Percentiles rank a stretch among this genome's conserved stretches.
Conservation (phyloP, 2,797 vertebrate genomes). For the Leptodactylus fallax region DNA sequence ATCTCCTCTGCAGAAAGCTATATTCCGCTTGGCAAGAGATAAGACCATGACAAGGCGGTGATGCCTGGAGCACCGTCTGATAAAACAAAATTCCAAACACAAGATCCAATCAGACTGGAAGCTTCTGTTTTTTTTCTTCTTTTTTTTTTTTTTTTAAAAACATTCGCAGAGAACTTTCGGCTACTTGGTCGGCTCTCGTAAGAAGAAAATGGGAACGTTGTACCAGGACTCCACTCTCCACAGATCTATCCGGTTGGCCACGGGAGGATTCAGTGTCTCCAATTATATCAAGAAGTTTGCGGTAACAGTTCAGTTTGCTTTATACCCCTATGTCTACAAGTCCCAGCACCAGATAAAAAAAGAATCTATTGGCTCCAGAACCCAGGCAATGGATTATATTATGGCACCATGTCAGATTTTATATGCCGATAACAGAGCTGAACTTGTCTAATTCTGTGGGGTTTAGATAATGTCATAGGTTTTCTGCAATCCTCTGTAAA, state of each 20-base stretch:
- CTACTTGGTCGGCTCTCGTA: constrained; percentile 50
- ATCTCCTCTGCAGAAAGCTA: constrained; percentile 82
- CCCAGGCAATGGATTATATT: not conserved
- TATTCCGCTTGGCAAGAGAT: constrained; percentile 71
- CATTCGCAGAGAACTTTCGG: constrained; percentile 64
- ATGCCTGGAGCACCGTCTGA: constrained; percentile 73
- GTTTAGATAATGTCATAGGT: not conserved
- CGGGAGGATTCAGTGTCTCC: constrained; percentile 79
- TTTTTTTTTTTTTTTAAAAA: not conserved
- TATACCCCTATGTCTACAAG: not conserved
- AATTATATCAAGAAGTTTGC: constrained; percentile 80
- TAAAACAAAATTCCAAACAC: constrained; percentile 75
- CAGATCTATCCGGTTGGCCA: constrained; percentile 73
- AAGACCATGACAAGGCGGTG: constrained; percentile 71
- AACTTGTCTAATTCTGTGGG: not conserved
- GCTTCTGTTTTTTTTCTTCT: constrained; percentile 34
- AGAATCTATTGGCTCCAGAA: not conserved
- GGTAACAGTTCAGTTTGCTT: constrained; percentile 76
- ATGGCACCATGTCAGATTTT: not conserved
- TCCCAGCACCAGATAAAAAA: not conserved
- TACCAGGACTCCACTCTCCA: constrained; percentile 71
- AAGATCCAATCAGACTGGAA: constrained; percentile 64
- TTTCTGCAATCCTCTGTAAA: no score
- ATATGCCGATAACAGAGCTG: not conserved
- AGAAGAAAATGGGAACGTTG: constrained; percentile 77